These are phyloP conservation scores for Chelonus insularis DNA, from an alignment of 1,140 invertebrate genomes.

Conservation along the genomic window DNA sequence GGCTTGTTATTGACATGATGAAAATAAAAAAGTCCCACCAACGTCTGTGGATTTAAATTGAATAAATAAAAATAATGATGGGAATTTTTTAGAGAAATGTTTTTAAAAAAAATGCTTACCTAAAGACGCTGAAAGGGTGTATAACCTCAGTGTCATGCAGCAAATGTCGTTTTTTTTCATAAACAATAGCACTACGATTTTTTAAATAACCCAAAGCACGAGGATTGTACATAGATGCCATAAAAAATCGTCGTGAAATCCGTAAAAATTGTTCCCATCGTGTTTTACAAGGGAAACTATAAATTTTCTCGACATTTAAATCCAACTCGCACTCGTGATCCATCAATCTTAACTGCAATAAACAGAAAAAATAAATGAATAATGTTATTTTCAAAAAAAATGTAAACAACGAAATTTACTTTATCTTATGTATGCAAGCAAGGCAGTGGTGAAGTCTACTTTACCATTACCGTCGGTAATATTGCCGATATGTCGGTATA, in stretches of 20 bases:
- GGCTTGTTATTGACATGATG: conserved; percentile 32
- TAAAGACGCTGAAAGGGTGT: conserved; percentile 55
- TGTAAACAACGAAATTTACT: no score
- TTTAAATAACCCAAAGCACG: conserved; percentile 43
- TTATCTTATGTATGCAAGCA: no score
- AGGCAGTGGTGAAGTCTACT: no score
- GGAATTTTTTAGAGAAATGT: no score
- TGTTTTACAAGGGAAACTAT: conserved; percentile 36
- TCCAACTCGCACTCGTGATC: conserved; percentile 42
- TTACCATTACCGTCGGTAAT: no score
- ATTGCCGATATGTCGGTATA: no score
- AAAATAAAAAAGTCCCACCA: conserved; percentile 49
- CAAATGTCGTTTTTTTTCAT: conserved; percentile 46
- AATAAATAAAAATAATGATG: no score
- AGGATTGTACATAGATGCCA: conserved; percentile 43
- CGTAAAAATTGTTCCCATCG: conserved; percentile 24
- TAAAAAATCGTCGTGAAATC: conserved; percentile 32
- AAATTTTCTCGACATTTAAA: conserved; percentile 31
- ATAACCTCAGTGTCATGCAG: conserved; percentile 39
- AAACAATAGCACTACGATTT: conserved; percentile 43
- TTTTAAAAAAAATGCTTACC: conserved; percentile 44
- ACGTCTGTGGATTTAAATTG: conserved; percentile 24
- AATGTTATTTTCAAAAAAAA: no score
- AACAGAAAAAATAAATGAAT: no score
- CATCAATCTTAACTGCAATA: no score